These are phyloP conservation scores for Holacanthus passer DNA, from an alignment of 2,113 vertebrate species.

Conservation along the genomic window DNA sequence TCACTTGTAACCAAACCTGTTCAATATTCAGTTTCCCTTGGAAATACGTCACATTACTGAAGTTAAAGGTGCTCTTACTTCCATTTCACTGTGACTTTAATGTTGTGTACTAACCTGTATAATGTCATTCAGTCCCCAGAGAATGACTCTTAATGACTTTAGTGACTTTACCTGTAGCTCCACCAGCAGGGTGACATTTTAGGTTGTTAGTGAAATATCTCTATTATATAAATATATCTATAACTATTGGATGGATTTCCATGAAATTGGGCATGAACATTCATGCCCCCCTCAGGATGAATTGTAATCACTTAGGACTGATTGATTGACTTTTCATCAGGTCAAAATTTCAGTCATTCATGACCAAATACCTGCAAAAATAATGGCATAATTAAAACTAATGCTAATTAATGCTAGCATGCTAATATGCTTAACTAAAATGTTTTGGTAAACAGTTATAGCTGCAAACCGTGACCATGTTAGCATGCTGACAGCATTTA, in stretches of 20 bases:
- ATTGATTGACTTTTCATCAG: not conserved
- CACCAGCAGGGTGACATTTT: not conserved
- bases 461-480: not conserved
- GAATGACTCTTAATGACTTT: too few species aligned
- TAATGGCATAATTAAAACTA: too few species aligned
- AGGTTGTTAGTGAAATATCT: too few species aligned
- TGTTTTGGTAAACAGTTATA: not conserved
- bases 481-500: not conserved
- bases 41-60: not conserved
- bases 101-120: not conserved
- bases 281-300: too few species aligned
- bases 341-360: not conserved
- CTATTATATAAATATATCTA: too few species aligned
- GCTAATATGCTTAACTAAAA: not conserved
- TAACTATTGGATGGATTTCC: too few species aligned
- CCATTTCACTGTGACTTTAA: conserved; percentile 5
- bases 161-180: too few species aligned
- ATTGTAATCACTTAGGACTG: not conserved
- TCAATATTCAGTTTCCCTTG: not conserved
- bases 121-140: too few species aligned
- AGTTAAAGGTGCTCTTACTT: not conserved
- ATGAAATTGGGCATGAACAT: too few species aligned
- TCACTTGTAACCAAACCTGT: not conserved
- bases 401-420: not conserved
- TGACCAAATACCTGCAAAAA: not conserved